Base-by-base conservation (phyloP, 2,888 invertebrate species). In the Drosophila macrothrix region DNA sequence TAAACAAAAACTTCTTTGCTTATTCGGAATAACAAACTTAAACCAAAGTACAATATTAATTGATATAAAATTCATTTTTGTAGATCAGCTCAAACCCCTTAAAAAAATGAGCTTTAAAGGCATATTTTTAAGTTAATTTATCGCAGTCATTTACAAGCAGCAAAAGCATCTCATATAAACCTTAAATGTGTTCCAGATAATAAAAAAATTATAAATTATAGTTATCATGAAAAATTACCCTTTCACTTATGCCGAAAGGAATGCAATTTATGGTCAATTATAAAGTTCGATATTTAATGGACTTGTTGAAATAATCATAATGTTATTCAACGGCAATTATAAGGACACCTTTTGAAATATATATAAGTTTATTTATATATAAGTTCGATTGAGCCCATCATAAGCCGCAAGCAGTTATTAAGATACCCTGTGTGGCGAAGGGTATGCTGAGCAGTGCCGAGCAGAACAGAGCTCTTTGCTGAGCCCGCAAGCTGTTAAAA, bases 401-500 rank as follows among this genome's bases (percentile, higher is more conserved):
- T 22, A 19, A 33, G 25, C 31, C n/a, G 31, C 39, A 49, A 50
- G 12, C 70, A 59, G 41, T 31, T 28, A 54, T 12, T n/a, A 16
- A 14, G 41, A 43, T 55, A 16, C 46, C 65, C 59, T 31, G 14
- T 16, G 4, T 46, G 2, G 5, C n/a, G 19, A 28, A 68, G 74
- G 39, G 63, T 58, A 70, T 55, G 1, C 10, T 37, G 67, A 37
- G 1, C 6, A 39, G 64, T 49, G 61, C 73, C 58, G 22, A 22
- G 1, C 5, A 33, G 64, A 50, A 59, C 76, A 86, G 64, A 69
- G 53, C 68, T 67, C 64, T 55, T 25, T 55, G 49, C 52, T 39
- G 73, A 67, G 56, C 67, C 60, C 56, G 64, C 82, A 90, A 88
- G 91, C 88, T 89, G 90, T 76, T 81, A 41, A 80, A 90, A 91